Evolutionary conservation across 2,888 invertebrate genomes (phyloP).

Genomic region (Protodeltote pygarga): DNA sequence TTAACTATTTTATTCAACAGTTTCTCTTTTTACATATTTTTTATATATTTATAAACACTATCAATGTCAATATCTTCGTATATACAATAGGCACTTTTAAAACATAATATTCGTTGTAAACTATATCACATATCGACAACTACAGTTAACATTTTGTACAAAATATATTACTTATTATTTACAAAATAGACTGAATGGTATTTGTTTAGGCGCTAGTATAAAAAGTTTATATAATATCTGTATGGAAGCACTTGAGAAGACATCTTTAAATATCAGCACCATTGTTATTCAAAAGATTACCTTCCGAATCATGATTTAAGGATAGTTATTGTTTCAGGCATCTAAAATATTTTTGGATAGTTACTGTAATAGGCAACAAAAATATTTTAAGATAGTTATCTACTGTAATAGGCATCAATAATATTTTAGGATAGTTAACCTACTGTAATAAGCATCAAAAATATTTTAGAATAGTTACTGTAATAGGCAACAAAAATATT

Average conservation of each 20-base stretch:
- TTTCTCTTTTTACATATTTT: conserved; percentile 65
- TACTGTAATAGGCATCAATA: too few species aligned
- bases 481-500: too few species aligned
- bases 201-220: conserved; percentile 20
- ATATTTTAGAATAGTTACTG: too few species aligned
- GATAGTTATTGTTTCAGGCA: not conserved
- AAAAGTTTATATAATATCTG: conserved; percentile 13
- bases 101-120: conserved; percentile 73
- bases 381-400: too few species aligned
- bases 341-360: not conserved
- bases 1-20: conserved; percentile 76
- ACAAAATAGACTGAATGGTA: conserved; percentile 41
- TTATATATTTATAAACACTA: conserved; percentile 59
- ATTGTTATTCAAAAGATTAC: conserved; percentile 19
- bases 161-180: conserved; percentile 61
- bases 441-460: too few species aligned
- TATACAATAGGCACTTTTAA: conserved; percentile 80
- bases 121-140: conserved; percentile 82
- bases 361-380: not conserved
- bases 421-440: too few species aligned
- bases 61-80: conserved; percentile 58
- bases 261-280: conserved; percentile 24
- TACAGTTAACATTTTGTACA: conserved; percentile 63
- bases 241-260: conserved; percentile 60
- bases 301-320: conserved; percentile 1